A percentile compares a stretch with the other conserved stretches of the same genome.
Evolutionary conservation across 2,797 vertebrate genomes (phyloP).

Genomic region (Nannoperca obscura): DNA sequence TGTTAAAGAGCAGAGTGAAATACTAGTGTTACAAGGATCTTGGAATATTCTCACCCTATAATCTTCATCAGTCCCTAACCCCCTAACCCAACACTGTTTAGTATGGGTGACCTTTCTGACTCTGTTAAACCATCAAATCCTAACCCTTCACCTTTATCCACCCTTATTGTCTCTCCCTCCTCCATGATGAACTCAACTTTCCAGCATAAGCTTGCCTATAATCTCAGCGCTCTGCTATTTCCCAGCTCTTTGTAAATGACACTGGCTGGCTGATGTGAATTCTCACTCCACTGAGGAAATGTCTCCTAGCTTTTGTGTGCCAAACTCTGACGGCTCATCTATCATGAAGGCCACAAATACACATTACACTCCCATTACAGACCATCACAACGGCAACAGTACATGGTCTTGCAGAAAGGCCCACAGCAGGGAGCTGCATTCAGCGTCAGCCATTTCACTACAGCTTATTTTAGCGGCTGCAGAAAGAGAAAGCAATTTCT

Average conservation of each 20-base stretch:
- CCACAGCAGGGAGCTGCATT: constrained; percentile 34
- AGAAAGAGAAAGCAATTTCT: constrained; percentile 44
- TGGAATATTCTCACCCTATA: constrained; percentile 7
- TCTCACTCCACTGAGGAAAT: constrained; percentile 84
- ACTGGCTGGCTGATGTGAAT: constrained; percentile 81
- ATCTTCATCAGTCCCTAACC: not conserved
- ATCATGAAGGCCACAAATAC: constrained; percentile 77
- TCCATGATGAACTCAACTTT: constrained; percentile 63
- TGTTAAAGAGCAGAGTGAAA: not conserved
- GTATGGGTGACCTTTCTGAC: constrained; percentile 1
- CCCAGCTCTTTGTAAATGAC: constrained; percentile 84
- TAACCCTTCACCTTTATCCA: constrained; percentile 32
- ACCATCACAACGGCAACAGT: constrained; percentile 62
- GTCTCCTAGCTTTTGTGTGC: constrained; percentile 75
- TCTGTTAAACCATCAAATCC: constrained; percentile 38
- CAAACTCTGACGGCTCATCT: constrained; percentile 78
- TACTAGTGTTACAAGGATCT: not conserved
- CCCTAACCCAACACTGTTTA: not conserved
- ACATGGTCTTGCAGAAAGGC: constrained; percentile 45
- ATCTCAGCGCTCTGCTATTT: constrained; percentile 84
- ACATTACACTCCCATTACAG: constrained; percentile 79
- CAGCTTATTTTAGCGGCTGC: constrained; percentile 30
- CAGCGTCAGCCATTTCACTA: constrained; percentile 25
- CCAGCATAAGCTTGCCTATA: constrained; percentile 67
- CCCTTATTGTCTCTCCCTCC: constrained; percentile 46